Percentiles rank a stretch among this genome's conserved stretches.
Conservation (phyloP, 1,140 invertebrate species). For the Oncopodura yosiiana region DNA sequence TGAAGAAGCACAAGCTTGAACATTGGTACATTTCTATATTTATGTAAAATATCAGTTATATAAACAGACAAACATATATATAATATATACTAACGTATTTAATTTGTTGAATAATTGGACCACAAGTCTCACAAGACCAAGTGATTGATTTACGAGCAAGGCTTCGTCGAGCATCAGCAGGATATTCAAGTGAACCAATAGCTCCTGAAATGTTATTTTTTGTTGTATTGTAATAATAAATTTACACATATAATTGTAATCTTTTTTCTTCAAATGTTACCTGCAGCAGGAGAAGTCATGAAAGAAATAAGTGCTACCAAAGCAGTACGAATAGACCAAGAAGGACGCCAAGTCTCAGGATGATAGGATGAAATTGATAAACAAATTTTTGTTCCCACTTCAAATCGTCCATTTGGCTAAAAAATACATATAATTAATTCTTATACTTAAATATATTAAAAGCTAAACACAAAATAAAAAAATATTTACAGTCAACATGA, state of each 20-base stretch:
- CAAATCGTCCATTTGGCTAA: constrained; percentile 89
- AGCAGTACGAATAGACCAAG: constrained; percentile 91
- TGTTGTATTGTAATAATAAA: neutral
- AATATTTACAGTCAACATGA: constrained; percentile 69
- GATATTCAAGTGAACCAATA: constrained; percentile 82
- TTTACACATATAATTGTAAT: no score
- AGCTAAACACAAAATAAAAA: neutral
- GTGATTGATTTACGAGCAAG: constrained; percentile 56
- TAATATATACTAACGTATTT: constrained; percentile 8
- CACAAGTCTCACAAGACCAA: constrained; percentile 53
- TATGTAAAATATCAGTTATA: neutral
- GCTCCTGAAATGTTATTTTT: constrained; percentile 57
- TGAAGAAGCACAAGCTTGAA: neutral
- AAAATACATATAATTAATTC: constrained; percentile 35
- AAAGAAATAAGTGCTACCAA: constrained; percentile 85
- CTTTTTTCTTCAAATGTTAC: constrained; percentile 19
- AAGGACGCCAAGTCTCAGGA: constrained; percentile 93
- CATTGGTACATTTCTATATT: neutral
- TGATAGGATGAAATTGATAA: constrained; percentile 94
- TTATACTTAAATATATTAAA: neutral
- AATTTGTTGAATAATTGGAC: constrained; percentile 34
- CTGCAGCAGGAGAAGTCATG: constrained; percentile 64
- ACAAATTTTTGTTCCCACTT: constrained; percentile 90
- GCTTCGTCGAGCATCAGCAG: constrained; percentile 64
- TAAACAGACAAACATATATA: neutral